Percentiles rank a stretch among this genome's conserved stretches.
Evolutionary conservation across 2,113 vertebrate genomes (phyloP).

Genomic region (Illadopsis cleaveri): DNA sequence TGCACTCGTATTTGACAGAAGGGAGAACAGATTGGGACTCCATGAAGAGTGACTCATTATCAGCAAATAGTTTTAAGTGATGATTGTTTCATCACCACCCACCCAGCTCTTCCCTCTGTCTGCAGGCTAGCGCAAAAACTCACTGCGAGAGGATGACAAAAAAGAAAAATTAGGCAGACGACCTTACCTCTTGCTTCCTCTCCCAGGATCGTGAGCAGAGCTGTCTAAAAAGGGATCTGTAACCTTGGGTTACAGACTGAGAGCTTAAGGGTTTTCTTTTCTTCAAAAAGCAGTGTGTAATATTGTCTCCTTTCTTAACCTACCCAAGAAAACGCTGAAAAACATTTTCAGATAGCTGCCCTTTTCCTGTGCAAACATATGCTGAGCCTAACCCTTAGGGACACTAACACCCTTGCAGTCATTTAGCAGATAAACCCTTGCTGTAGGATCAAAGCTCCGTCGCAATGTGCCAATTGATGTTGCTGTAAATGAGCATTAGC

Average conservation of each 20-base stretch:
- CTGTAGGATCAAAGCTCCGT: slow-evolving; percentile 13
- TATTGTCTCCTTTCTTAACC: neutral
- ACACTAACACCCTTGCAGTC: neutral
- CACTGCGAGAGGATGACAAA: neutral
- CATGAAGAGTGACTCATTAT: slow-evolving; percentile 64
- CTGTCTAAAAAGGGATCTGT: neutral
- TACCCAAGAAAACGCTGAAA: neutral
- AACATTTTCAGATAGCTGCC: neutral
- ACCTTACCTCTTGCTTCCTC: slow-evolving; percentile 17
- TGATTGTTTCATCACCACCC: slow-evolving; percentile 60
- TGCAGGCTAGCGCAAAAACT: slow-evolving; percentile 6
- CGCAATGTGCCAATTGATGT: neutral
- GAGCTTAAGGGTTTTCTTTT: neutral
- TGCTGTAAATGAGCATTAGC: slow-evolving; percentile 43
- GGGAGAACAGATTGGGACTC: slow-evolving; percentile 63
- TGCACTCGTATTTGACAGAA: slow-evolving; percentile 43
- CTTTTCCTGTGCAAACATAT: slow-evolving; percentile 46
- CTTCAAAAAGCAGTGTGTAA: neutral
- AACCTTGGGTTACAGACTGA: neutral
- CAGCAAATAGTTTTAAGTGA: slow-evolving; percentile 64
- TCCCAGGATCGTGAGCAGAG: neutral
- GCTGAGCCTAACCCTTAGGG: slow-evolving; percentile 27
- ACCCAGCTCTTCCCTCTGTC: slow-evolving; percentile 38
- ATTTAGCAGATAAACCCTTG: neutral
- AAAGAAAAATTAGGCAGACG: neutral